Evolutionary conservation across 2,888 invertebrate species (phyloP).

Genomic region (Plebejus argus): DNA sequence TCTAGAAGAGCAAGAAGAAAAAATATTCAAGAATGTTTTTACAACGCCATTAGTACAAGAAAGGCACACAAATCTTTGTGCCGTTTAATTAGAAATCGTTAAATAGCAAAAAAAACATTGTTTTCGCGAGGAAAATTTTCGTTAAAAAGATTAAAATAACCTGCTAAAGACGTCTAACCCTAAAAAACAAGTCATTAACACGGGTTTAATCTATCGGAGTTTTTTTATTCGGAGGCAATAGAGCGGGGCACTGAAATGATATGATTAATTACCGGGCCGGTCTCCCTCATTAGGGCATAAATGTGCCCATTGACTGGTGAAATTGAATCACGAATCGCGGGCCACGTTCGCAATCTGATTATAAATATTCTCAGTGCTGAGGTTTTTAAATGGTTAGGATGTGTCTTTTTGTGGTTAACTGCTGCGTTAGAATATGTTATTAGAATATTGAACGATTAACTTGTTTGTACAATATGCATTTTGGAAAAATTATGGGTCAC

Average conservation of each 20-base stretch:
- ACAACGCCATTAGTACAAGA: not conserved
- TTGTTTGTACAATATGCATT: no score
- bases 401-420: conserved; percentile 18
- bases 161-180: conserved; percentile 77
- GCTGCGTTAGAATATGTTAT: not conserved
- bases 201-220: conserved; percentile 71
- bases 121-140: conserved; percentile 28
- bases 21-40: not conserved
- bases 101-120: conserved; percentile 25
- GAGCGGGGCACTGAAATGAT: conserved; percentile 73
- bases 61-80: conserved; percentile 11
- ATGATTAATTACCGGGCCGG: conserved; percentile 77
- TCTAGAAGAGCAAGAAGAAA: not conserved
- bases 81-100: conserved; percentile 39
- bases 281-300: conserved; percentile 76
- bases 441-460: not conserved
- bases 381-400: conserved; percentile 39
- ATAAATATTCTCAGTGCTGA: conserved; percentile 64
- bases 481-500: no score
- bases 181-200: conserved; percentile 81
- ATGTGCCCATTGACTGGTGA: conserved; percentile 75
- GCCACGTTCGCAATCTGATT: conserved; percentile 67
- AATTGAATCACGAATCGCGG: conserved; percentile 72
- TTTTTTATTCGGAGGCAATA: conserved; percentile 74
- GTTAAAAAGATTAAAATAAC: conserved; percentile 64